These are phyloP conservation scores for Mycalesis mineus DNA, from an alignment of 2,888 invertebrate genomes.

Conservation along the genomic window DNA sequence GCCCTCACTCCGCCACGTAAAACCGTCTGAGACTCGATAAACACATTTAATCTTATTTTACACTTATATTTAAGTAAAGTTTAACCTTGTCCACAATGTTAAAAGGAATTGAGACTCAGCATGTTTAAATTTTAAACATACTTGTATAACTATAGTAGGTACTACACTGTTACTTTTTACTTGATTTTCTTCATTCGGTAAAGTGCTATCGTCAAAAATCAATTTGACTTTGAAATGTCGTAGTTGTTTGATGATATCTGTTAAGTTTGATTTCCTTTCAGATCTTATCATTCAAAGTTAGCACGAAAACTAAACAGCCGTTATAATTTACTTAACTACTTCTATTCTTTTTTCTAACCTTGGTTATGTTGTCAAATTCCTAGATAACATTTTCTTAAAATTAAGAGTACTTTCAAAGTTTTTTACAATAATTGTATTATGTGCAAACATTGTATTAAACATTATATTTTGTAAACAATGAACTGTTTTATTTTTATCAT, in stretches of 20 bases:
- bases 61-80: slow-evolving; percentile 20
- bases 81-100: slow-evolving; percentile 2
- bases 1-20: slow-evolving; percentile 34
- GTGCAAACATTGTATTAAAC: no score
- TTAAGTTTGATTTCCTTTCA: background rate
- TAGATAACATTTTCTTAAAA: background rate
- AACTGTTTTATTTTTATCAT: no score
- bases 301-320: background rate
- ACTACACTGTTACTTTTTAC: no score
- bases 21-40: slow-evolving; percentile 23
- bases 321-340: background rate
- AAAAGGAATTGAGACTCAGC: background rate
- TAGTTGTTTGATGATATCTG: background rate
- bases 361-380: background rate
- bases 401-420: background rate
- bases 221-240: background rate
- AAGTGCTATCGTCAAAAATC: no score
- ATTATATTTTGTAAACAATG: no score
- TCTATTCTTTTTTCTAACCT: background rate
- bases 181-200: background rate
- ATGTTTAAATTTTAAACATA: background rate
- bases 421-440: no score
- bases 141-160: no score
- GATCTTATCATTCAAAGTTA: background rate
- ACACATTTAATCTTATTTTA: slow-evolving; percentile 28